Evolutionary conservation across 35 echinoderm and acorn worm species (phyloP).

Genomic region (Patiria miniata): DNA sequence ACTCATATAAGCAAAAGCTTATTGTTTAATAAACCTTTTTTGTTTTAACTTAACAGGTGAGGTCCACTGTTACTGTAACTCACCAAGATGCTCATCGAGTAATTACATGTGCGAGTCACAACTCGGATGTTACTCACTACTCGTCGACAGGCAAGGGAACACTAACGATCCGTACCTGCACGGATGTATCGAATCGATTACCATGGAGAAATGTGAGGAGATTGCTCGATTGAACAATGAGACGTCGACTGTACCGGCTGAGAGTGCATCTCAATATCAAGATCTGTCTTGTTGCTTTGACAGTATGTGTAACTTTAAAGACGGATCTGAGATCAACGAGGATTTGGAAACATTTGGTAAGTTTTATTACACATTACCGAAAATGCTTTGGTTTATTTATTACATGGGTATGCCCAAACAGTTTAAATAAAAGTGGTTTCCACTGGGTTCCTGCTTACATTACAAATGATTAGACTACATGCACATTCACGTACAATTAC

Average conservation of each 20-base stretch:
- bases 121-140: background rate
- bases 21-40: too few relatives aligned
- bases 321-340: background rate
- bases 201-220: constrained; percentile 18
- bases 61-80: constrained; percentile 20
- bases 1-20: background rate
- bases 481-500: too few relatives aligned
- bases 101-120: constrained; percentile 20
- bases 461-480: too few relatives aligned
- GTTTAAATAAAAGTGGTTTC: too few relatives aligned
- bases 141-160: background rate
- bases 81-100: background rate
- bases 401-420: too few relatives aligned
- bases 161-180: background rate
- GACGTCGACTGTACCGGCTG: background rate
- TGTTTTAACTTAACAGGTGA: background rate
- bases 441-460: too few relatives aligned
- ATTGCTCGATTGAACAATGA: background rate
- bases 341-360: background rate
- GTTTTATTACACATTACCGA: background rate
- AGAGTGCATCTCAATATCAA: background rate
- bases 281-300: constrained; percentile 10
- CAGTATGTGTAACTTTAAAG: constrained; percentile 8
- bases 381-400: too few relatives aligned
- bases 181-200: background rate